These are phyloP conservation scores for Achatina immaculata DNA, from an alignment of 1,140 invertebrate genomes.

Conservation along the genomic window DNA sequence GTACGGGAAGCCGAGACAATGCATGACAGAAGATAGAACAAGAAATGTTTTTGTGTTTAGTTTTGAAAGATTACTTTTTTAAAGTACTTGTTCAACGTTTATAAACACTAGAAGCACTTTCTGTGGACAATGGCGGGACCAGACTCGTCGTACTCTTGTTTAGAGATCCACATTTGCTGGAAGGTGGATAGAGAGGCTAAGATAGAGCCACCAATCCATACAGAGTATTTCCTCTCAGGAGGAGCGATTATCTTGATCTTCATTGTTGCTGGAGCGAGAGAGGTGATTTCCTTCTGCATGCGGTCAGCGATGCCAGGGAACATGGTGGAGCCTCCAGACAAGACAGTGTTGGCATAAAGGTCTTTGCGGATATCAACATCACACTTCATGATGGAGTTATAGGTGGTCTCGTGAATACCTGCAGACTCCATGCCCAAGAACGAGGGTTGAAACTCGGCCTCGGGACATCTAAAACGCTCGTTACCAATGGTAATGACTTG, in stretches of 20 bases:
- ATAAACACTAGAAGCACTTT: slow-evolving; percentile 9
- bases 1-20: no score
- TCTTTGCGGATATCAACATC: slow-evolving; percentile 83
- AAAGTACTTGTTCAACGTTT: background rate
- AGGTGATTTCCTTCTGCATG: slow-evolving; percentile 47
- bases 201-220: slow-evolving; percentile 69
- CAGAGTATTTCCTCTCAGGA: slow-evolving; percentile 67
- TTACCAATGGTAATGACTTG: no score
- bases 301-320: no score
- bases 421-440: slow-evolving; percentile 73
- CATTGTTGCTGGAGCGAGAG: slow-evolving; percentile 21
- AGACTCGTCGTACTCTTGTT: slow-evolving; percentile 94
- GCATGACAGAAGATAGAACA: no score
- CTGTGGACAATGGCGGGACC: slow-evolving; percentile 75
- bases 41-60: no score
- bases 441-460: slow-evolving; percentile 74
- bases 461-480: slow-evolving; percentile 82
- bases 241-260: slow-evolving; percentile 63
- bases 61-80: no score
- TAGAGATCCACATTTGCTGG: slow-evolving; percentile 86
- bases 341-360: no score
- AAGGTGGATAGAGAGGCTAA: slow-evolving; percentile 75
- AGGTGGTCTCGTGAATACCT: slow-evolving; percentile 76
- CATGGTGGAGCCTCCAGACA: no score
- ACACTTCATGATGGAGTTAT: slow-evolving; percentile 83